A percentile compares a stretch with the other conserved stretches of the same genome.
Conservation (phyloP, 2,113 vertebrate species). For the Neogobius melanostomus region DNA sequence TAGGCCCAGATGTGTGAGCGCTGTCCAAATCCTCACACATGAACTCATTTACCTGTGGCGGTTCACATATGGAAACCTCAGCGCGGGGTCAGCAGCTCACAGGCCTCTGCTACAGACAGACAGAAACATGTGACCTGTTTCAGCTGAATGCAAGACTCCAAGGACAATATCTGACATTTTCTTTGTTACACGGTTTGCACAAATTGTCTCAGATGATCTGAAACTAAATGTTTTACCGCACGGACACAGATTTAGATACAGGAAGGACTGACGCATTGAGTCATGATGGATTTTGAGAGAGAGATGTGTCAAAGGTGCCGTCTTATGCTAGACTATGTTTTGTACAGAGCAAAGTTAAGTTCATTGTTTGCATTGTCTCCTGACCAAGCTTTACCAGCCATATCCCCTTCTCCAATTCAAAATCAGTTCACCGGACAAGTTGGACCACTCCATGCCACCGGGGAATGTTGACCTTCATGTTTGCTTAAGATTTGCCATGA, state of each 20-base stretch:
- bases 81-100: neutral
- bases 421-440: too few species aligned
- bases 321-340: too few species aligned
- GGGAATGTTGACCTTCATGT: neutral
- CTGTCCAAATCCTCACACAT: slow-evolving; percentile 23
- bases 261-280: too few species aligned
- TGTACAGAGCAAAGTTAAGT: too few species aligned
- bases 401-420: too few species aligned
- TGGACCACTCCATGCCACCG: neutral
- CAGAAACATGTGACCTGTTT: neutral
- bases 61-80: slow-evolving; percentile 2
- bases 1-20: slow-evolving; percentile 52
- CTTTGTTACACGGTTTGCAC: neutral
- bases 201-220: neutral
- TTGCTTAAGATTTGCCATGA: neutral
- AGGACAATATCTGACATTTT: neutral
- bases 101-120: neutral
- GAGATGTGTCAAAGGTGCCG: too few species aligned
- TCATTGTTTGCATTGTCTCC: too few species aligned
- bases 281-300: too few species aligned
- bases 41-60: slow-evolving; percentile 38
- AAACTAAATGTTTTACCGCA: too few species aligned
- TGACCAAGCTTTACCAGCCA: too few species aligned
- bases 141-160: neutral
- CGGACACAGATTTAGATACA: too few species aligned